A percentile compares a stretch with the other conserved stretches of the same genome.
Conservation (phyloP, 2,888 invertebrate genomes). For the Epicampocera succincta region DNA sequence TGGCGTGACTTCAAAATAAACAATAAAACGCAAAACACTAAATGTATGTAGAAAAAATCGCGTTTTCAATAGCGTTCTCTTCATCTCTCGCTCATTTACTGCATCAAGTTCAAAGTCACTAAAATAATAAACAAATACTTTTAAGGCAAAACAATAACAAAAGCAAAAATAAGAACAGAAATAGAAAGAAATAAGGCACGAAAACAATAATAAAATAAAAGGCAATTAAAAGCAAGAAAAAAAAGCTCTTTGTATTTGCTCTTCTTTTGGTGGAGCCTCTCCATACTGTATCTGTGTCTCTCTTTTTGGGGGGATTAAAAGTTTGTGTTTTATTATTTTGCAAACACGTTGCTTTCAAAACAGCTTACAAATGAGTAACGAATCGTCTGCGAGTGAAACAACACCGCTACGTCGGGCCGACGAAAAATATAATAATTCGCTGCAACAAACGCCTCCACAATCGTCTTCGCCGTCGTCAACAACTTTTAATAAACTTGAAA, state of each 20-base stretch:
- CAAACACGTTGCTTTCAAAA: slow-evolving; percentile 62
- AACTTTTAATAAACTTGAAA: slow-evolving; percentile 68
- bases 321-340: slow-evolving; percentile 53
- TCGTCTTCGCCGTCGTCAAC: slow-evolving; percentile 70
- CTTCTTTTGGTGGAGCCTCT: slow-evolving; percentile 38
- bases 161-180: no score
- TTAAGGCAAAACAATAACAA: no score
- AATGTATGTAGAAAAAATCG: not conserved
- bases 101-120: slow-evolving; percentile 67
- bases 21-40: slow-evolving; percentile 3
- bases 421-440: slow-evolving; percentile 71
- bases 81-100: slow-evolving; percentile 23
- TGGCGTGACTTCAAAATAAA: slow-evolving; percentile 17
- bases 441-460: slow-evolving; percentile 64
- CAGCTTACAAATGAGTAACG: slow-evolving; percentile 79
- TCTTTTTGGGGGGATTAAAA: slow-evolving; percentile 33
- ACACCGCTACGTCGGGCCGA: slow-evolving; percentile 80
- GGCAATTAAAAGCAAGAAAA: slow-evolving; percentile 20
- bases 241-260: slow-evolving; percentile 51
- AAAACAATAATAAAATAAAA: slow-evolving; percentile 28
- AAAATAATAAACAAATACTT: slow-evolving; percentile 5
- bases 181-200: slow-evolving; percentile 25
- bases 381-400: slow-evolving; percentile 80
- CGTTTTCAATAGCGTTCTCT: slow-evolving; percentile 17
- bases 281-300: slow-evolving; percentile 17